Evolutionary conservation across 2,797 vertebrate species (phyloP).

Genomic region (Gobio occitaniae): DNA sequence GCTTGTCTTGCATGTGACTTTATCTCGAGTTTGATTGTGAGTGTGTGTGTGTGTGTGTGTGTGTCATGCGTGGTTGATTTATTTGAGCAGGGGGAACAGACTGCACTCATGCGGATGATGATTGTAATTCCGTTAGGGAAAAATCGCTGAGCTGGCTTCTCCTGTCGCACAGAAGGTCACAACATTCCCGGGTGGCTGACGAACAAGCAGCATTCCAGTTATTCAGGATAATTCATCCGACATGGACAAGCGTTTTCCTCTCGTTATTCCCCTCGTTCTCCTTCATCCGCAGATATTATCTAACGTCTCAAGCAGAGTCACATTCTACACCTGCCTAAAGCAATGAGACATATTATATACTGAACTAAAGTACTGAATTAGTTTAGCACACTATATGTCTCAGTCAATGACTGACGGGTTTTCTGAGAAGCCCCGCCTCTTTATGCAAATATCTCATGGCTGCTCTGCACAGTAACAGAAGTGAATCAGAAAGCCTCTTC

Average conservation of each 20-base stretch:
- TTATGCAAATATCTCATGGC: neutral
- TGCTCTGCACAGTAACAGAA: neutral
- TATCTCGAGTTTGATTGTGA: neutral
- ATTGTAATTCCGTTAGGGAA: constrained; percentile 65
- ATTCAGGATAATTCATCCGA: neutral
- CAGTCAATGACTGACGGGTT: neutral
- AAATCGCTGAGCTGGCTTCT: constrained; percentile 70
- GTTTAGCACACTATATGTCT: neutral
- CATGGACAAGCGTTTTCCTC: neutral
- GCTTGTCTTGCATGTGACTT: neutral
- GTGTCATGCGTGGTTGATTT: constrained; percentile 13
- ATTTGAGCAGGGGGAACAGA: constrained; percentile 27
- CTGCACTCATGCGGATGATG: constrained; percentile 68
- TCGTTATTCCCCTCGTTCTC: neutral
- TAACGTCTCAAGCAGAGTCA: neutral
- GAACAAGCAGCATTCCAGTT: constrained; percentile 65
- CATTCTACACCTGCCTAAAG: neutral
- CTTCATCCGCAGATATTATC: neutral
- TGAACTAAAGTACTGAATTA: neutral
- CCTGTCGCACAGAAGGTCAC: constrained; percentile 70
- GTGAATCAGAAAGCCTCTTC: neutral
- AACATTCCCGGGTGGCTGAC: constrained; percentile 68
- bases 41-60: neutral
- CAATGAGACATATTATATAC: neutral
- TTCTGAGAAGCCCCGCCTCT: constrained; percentile 4